A percentile compares a stretch with the other conserved stretches of the same genome.
These are phyloP conservation scores for Bubalus kerabau DNA, from an alignment of 2,113 vertebrate genomes.

Conservation along the genomic window DNA sequence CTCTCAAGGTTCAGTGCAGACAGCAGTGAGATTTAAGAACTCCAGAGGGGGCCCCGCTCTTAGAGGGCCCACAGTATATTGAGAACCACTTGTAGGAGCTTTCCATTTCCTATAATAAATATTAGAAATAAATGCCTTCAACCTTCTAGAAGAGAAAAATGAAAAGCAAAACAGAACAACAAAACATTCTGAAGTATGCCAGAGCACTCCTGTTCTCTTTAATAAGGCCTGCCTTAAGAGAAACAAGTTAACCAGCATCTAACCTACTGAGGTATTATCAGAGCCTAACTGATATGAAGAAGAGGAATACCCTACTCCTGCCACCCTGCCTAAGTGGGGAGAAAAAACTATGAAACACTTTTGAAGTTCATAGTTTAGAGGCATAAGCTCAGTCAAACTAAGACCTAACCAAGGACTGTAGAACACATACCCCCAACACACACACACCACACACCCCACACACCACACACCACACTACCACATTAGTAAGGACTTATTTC, in stretches of 20 bases:
- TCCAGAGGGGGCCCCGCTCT: background rate
- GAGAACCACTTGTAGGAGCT: background rate
- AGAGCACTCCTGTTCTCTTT: background rate
- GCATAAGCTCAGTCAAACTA: background rate
- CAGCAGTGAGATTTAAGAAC: background rate
- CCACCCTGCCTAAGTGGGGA: background rate
- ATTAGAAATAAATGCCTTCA: background rate
- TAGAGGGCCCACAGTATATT: background rate
- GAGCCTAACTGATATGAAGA: background rate
- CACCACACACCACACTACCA: background rate
- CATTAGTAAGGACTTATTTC: background rate
- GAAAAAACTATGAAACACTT: background rate
- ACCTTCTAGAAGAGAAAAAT: background rate
- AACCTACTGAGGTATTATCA: background rate
- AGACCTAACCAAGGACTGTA: background rate
- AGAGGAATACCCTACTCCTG: background rate
- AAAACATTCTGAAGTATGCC: background rate
- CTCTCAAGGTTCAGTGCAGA: background rate
- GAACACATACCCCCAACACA: background rate
- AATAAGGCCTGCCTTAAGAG: background rate
- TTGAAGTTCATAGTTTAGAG: background rate
- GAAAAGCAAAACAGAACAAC: background rate
- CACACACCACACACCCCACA: background rate
- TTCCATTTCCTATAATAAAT: background rate
- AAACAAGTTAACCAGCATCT: background rate